Evolutionary conservation across 2,113 vertebrate genomes (phyloP), one percentile per base, ranked within the genome.

Genomic region (Cyprinodon brontotheroides): DNA sequence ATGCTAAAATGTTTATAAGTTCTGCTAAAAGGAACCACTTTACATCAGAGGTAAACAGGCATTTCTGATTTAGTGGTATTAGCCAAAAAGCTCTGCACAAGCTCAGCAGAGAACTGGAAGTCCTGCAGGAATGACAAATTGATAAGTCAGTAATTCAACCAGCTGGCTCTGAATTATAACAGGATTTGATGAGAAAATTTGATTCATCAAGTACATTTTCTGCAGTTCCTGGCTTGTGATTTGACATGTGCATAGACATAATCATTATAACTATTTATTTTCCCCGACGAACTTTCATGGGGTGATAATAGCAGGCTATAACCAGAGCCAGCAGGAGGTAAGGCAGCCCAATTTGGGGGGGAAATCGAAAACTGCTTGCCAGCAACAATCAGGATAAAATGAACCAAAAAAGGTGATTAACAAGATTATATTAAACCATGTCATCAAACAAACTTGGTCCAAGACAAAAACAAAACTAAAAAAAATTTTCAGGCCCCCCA

Each of bases 11-110:
- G 85, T 91, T 91, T 89, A 86, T 41, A 87, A 39, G 53, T 60
- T 68, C 76, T 62, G 67, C 15, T 40, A 68, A 84, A 79, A 68
- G 81, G 65, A 68, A 61, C 77, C 80, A 74, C 84, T 88, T 83
- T 68, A 70, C 68, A 40, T 69, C 69, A 17, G 66, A 77, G 72
- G 72, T 89, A 90, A 92, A 92, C 88, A 93, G 43, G 81, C 75
- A 84, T 83, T 91, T 90, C 83, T 82, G 81, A 83, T 61, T 61
- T 68, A 68, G 83, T 70, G 81, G 71, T 65, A 67, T 61, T 68
- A 64, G 79, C 65, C 75, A 53, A 53, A 40, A 74, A 41, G 8
- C 10, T 65, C 63, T 68, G 29, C 78, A 63, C 29, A 65, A 6
- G n/a, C 72, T 64, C 75, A 50, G 48, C 39, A 68, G 45, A 82